Base-by-base conservation (phyloP, 2,888 invertebrate genomes). In the Cyclophora punctaria region DNA sequence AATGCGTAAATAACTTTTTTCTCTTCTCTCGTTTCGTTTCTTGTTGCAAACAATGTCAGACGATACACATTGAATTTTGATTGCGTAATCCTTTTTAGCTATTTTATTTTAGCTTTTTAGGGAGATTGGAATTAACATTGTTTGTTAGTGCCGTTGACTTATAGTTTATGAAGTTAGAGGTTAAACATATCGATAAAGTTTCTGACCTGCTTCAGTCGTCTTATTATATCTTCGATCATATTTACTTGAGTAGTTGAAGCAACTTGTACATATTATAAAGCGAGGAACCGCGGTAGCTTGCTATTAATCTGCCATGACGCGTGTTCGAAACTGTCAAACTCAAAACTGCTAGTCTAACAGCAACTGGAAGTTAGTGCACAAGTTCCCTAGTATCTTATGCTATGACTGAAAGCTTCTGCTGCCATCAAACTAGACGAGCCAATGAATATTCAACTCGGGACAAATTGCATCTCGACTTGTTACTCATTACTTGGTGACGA, bases 401-500 rank as follows among this genome's bases (percentile, higher is more conserved):
- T 65, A 64, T 63, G 59, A 58, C 58, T 58, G 64, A 62, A 62
- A 60, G 64, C 68, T 62, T 60, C 53, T 44, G 57, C 56, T 58
- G 48, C 63, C 66, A 64, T 66, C 65, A 61, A 63, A 67, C 64
- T 67, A 58, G 57, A 47, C 51, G 56, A 64, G 62, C 61, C 63
- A 60, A 64, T 71, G 72, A 69, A 71, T 71, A 70, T 70, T 66
- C 68, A 70, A 67, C 66, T 69, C 62, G 61, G 61, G 64, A 52
- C 55, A 56, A 57, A 60, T 56, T 58, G 54, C 55, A 52, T 60
- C 55, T 51, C 43, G 51, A 45, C 51, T 51, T 51, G 46, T 48
- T 44, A 50, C 52, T 57, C 41, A 44, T 44, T 34, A 41, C n/a
- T 55, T 47, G 49, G 48, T 7, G n/a, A 50, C 46, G 50, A 48